Conservation (phyloP, 2,797 vertebrate genomes). For the Myripristis murdjan region DNA sequence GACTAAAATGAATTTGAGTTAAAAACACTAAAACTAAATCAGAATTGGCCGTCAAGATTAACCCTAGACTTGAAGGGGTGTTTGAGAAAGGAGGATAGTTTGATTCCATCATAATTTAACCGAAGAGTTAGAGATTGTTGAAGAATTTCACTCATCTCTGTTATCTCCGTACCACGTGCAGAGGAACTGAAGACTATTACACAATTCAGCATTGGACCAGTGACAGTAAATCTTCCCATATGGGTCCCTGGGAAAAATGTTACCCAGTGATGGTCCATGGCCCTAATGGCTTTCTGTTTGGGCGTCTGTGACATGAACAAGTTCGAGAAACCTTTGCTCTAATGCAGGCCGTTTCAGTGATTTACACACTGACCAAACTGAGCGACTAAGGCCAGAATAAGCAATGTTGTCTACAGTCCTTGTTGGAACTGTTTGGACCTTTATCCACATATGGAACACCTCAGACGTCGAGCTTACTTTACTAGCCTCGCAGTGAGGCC, state of each 20-base stretch:
- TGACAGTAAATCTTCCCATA: not conserved
- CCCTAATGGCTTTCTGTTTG: constrained; percentile 19
- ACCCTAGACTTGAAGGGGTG: no score
- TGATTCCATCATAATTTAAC: constrained; percentile 7
- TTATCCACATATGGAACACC: constrained; percentile 76
- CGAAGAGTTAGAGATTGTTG: constrained; percentile 27
- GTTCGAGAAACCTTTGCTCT: constrained; percentile 44
- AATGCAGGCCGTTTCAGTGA: constrained; percentile 56
- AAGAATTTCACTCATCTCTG: not conserved
- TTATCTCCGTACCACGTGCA: no score
- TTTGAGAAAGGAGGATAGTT: no score
- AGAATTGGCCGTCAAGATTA: no score
- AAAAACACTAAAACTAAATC: no score
- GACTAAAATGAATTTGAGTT: no score
- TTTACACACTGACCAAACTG: constrained; percentile 57
- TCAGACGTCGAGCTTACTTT: constrained; percentile 79
- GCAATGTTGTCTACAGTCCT: constrained; percentile 68
- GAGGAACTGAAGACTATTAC: no score
- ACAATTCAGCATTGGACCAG: no score
- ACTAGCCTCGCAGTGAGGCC: constrained; percentile 67
- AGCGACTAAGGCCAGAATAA: constrained; percentile 65
- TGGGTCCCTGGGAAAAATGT: not conserved
- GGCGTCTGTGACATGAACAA: constrained; percentile 14
- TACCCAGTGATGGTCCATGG: constrained; percentile 3
- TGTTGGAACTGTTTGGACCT: constrained; percentile 63